Conservation (phyloP, 2,113 vertebrate genomes). For the human (Homo sapiens) region DNA sequence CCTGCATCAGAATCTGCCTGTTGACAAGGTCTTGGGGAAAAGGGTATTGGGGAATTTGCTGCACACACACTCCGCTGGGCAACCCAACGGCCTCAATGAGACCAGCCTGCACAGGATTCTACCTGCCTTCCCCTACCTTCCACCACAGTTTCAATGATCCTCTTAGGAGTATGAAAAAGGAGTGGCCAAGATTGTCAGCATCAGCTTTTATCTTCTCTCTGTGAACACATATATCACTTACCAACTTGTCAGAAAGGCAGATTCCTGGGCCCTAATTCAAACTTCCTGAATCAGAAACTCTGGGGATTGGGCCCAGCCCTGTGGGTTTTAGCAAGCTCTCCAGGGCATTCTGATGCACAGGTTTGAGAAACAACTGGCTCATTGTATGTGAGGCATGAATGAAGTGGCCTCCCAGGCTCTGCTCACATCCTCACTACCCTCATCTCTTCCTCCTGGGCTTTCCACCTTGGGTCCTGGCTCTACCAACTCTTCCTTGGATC, state of each 20-base stretch:
- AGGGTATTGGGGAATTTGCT: fast-evolving
- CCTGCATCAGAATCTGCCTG: neutral
- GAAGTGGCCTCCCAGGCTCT: neutral
- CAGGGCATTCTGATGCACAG: neutral
- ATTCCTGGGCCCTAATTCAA: neutral
- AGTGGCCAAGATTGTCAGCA: neutral
- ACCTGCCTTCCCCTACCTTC: neutral
- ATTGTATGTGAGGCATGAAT: neutral
- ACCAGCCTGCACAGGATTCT: neutral
- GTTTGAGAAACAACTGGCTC: neutral
- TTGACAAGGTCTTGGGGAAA: too few species aligned
- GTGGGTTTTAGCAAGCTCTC: neutral
- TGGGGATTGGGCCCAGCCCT: neutral
- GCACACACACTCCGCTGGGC: too few species aligned
- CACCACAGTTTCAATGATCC: neutral
- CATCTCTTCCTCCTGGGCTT: neutral
- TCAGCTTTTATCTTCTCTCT: neutral
- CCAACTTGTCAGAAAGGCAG: neutral
- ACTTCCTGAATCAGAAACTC: neutral
- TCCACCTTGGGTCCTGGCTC: neutral
- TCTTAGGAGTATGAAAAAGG: neutral
- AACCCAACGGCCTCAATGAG: neutral
- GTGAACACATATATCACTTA: neutral
- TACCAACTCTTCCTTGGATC: neutral
- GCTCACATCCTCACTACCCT: neutral